These are phyloP conservation scores for Teinopalpus imperialis DNA, from an alignment of 2,888 invertebrate genomes.

Conservation along the genomic window DNA sequence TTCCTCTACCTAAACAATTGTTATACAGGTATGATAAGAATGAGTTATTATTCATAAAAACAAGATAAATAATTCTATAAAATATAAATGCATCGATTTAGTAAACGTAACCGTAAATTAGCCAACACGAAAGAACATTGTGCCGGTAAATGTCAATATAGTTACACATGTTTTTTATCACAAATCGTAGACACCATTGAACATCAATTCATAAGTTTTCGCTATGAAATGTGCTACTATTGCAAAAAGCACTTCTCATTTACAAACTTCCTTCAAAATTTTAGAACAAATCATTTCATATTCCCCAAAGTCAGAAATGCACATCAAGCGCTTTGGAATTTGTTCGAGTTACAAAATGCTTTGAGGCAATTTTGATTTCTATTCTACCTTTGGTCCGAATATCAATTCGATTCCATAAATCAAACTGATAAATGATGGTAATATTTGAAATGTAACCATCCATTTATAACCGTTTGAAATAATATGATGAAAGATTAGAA, in stretches of 20 bases:
- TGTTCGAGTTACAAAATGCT: slow-evolving; percentile 21
- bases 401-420: slow-evolving; percentile 13
- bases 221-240: too few relatives aligned
- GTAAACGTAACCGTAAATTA: too few relatives aligned
- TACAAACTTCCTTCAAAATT: slow-evolving; percentile 16
- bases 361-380: slow-evolving; percentile 16
- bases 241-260: slow-evolving; percentile 7
- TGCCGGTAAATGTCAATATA: too few relatives aligned
- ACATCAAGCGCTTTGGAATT: slow-evolving; percentile 14
- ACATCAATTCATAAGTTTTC: too few relatives aligned
- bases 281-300: slow-evolving; percentile 19
- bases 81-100: too few relatives aligned
- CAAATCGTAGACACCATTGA: too few relatives aligned
- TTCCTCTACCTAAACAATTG: slow-evolving; percentile 15
- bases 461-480: too few relatives aligned
- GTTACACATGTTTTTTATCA: too few relatives aligned
- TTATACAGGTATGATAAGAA: slow-evolving; percentile 5
- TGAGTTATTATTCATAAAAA: neutral
- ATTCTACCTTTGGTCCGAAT: slow-evolving; percentile 7
- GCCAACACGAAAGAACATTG: too few relatives aligned
- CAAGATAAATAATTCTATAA: too few relatives aligned
- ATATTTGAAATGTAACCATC: neutral
- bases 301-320: slow-evolving; percentile 19
- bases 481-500: too few relatives aligned
- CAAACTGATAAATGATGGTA: slow-evolving; percentile 12